Conservation (phyloP, 2,113 vertebrate genomes). For the Coturnix japonica region DNA sequence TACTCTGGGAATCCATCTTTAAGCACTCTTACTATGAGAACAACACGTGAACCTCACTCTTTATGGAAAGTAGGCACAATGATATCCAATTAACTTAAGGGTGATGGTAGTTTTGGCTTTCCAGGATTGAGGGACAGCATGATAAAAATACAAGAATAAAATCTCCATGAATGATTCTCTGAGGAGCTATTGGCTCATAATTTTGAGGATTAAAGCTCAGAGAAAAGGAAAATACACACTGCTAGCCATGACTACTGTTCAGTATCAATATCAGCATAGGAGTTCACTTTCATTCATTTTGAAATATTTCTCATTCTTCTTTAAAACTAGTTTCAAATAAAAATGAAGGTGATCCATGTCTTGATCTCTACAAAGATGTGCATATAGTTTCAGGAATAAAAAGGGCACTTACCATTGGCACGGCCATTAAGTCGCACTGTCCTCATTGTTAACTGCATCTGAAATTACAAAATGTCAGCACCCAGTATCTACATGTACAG, state of each 20-base stretch:
- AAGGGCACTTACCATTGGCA: not conserved
- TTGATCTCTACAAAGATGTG: not conserved
- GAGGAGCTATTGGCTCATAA: not conserved
- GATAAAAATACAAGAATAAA: not conserved
- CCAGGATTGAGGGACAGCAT: not conserved
- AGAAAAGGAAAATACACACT: not conserved
- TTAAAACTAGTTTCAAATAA: not conserved
- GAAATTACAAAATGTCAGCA: not conserved
- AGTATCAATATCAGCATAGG: not conserved
- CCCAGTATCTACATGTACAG: accelerated
- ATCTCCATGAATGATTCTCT: not conserved
- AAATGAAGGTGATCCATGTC: not conserved
- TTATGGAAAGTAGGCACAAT: not conserved
- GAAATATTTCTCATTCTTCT: slow-evolving; percentile 10
- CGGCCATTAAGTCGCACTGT: not conserved
- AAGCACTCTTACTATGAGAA: not conserved
- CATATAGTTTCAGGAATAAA: not conserved
- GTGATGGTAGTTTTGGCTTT: not conserved
- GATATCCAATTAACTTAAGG: not conserved
- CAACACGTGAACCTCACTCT: not conserved
- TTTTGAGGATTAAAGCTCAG: not conserved
- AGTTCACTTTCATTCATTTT: slow-evolving; percentile 14
- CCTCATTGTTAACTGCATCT: not conserved
- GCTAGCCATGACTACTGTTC: not conserved
- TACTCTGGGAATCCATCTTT: slow-evolving; percentile 10